Percentiles rank a stretch among this genome's conserved stretches.
Evolutionary conservation across 2,888 invertebrate species (phyloP).

Genomic region (Oligia fasciuncula): DNA sequence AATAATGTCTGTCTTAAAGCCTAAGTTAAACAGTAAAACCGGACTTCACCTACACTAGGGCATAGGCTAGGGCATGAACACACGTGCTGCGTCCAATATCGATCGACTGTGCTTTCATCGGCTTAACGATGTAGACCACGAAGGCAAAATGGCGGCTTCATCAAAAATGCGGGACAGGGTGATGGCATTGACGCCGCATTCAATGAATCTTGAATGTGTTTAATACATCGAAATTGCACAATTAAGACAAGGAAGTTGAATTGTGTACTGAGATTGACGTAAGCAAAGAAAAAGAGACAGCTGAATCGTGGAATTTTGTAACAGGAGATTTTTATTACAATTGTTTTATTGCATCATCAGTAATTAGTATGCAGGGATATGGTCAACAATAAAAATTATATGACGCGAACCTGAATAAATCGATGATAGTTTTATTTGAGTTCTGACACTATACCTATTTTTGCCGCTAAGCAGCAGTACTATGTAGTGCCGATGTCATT

Average conservation of each 20-base stretch:
- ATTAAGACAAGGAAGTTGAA: slow-evolving; percentile 54
- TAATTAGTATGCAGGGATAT: slow-evolving; percentile 52
- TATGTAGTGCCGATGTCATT: background rate
- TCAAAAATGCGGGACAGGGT: slow-evolving; percentile 47
- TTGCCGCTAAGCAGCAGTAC: background rate
- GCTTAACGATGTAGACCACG: slow-evolving; percentile 41
- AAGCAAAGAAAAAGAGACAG: slow-evolving; percentile 34
- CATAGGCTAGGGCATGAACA: slow-evolving; percentile 46
- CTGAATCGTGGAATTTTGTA: slow-evolving; percentile 25
- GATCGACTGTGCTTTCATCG: slow-evolving; percentile 58
- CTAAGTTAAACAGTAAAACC: slow-evolving; percentile 33
- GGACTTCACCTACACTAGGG: slow-evolving; percentile 47
- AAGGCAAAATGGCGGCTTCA: slow-evolving; percentile 46
- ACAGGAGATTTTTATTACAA: slow-evolving; percentile 35
- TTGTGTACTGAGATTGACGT: slow-evolving; percentile 17
- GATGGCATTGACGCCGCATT: slow-evolving; percentile 38
- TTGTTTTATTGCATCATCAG: slow-evolving; percentile 19
- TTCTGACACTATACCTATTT: background rate
- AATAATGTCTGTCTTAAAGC: slow-evolving; percentile 12
- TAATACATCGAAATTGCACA: slow-evolving; percentile 42
- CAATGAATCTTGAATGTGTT: slow-evolving; percentile 46
- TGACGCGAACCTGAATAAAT: slow-evolving; percentile 20
- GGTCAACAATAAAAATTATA: slow-evolving; percentile 36
- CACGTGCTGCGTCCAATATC: slow-evolving; percentile 41
- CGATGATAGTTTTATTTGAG: slow-evolving; percentile 1